Percentiles rank a stretch among this genome's conserved stretches.
Evolutionary conservation across 2,113 vertebrate species (phyloP).

Genomic region (Tragelaphus buxtoni): DNA sequence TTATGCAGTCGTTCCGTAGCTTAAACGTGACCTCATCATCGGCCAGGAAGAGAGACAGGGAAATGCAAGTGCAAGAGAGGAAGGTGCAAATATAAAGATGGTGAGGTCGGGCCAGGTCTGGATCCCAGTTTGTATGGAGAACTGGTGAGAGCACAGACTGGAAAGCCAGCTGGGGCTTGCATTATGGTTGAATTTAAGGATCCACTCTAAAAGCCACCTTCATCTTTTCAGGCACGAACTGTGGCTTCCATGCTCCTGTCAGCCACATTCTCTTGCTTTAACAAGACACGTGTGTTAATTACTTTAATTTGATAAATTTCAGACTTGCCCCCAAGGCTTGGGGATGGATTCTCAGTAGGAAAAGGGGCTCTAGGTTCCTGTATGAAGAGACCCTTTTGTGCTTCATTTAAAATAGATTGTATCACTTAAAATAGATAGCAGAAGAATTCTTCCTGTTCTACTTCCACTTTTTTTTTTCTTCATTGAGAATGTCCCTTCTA

Average conservation of each 20-base stretch:
- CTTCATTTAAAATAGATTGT: constrained; percentile 19
- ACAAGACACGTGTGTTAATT: constrained; percentile 20
- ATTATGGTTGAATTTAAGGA: not conserved
- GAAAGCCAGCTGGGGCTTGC: not conserved
- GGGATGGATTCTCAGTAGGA: not conserved
- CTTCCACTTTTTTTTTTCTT: constrained; percentile 32
- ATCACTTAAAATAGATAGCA: constrained; percentile 38
- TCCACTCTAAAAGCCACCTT: not conserved
- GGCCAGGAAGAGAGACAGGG: not conserved
- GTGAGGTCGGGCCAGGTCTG: not conserved
- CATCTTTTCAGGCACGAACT: not conserved
- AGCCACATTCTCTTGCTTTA: constrained; percentile 35
- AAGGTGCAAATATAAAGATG: not conserved
- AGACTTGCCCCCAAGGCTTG: not conserved
- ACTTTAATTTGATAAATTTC: constrained; percentile 49
- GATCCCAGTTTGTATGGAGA: not conserved
- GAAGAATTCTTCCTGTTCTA: constrained; percentile 29
- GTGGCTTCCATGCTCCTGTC: not conserved
- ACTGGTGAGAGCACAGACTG: not conserved
- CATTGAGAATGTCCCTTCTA: constrained; percentile 18
- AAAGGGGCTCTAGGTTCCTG: constrained; percentile 23
- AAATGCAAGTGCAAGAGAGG: not conserved
- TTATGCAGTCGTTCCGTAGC: not conserved
- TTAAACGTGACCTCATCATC: not conserved
- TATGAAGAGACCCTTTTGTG: constrained; percentile 9